Percentiles rank a stretch among this genome's conserved stretches.
Evolutionary conservation across 1,140 invertebrate species (phyloP).

Genomic region (Calycopis cecrops): DNA sequence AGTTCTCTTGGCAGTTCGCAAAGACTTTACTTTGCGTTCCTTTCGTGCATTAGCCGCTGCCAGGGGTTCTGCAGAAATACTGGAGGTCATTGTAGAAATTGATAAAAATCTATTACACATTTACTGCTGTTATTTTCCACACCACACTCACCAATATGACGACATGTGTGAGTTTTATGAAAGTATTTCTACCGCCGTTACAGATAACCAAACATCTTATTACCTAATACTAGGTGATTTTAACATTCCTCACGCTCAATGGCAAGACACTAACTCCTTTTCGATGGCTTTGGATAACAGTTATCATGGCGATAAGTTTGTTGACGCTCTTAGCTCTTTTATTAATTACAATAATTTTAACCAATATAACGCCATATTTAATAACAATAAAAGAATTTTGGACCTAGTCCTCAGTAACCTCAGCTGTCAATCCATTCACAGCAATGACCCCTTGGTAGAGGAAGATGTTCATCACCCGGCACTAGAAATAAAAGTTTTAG

Average conservation of each 20-base stretch:
- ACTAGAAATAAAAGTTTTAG: no score
- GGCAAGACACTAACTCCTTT: no score
- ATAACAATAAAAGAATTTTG: no score
- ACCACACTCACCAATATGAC: constrained; percentile 6
- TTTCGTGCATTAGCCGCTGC: background rate
- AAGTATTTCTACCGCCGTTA: constrained; percentile 10
- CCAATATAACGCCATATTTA: no score
- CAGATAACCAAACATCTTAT: background rate
- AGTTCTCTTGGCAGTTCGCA: constrained; percentile 10
- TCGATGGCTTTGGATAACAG: no score
- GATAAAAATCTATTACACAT: constrained; percentile 4
- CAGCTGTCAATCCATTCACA: no score
- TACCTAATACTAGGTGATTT: background rate
- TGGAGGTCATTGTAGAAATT: constrained; percentile 1
- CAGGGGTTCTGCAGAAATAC: background rate
- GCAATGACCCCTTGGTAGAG: no score
- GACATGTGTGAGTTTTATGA: constrained; percentile 12
- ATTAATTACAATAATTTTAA: no score
- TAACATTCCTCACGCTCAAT: background rate
- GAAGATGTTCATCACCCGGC: no score
- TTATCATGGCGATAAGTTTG: no score
- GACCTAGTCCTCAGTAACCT: no score
- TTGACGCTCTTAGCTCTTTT: no score
- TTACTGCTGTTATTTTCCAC: constrained; percentile 16
- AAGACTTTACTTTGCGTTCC: background rate